These are phyloP conservation scores for Saccostrea glomerata DNA, from an alignment of 1,140 invertebrate species.

Conservation along the genomic window DNA sequence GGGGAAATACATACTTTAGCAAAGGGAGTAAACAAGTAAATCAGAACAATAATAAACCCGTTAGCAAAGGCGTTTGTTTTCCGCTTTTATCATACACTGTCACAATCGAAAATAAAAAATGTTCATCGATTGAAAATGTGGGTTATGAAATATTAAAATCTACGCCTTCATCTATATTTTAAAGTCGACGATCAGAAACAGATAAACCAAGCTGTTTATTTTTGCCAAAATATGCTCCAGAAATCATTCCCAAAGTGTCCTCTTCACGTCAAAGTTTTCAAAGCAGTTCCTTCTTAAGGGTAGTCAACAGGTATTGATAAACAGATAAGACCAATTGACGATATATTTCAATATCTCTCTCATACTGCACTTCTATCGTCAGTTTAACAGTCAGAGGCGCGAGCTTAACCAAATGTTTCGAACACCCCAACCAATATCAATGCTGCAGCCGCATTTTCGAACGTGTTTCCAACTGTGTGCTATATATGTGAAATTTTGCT, in stretches of 20 bases:
- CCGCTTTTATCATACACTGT: not conserved
- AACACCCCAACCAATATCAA: not conserved
- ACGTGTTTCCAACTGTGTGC: not conserved
- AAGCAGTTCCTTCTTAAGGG: constrained; percentile 23
- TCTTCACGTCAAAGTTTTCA: constrained; percentile 28
- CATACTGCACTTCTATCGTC: not conserved
- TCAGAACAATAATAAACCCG: too few species aligned
- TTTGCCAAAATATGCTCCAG: constrained; percentile 27
- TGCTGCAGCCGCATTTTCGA: not conserved
- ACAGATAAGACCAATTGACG: constrained; percentile 26
- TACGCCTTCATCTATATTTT: not conserved
- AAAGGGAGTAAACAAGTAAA: too few species aligned
- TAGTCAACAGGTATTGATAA: constrained; percentile 34
- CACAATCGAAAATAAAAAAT: not conserved
- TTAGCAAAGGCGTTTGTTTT: not conserved
- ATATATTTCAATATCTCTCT: constrained; percentile 31
- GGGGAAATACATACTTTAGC: not conserved
- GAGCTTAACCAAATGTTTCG: not conserved
- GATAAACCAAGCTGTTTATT: constrained; percentile 30
- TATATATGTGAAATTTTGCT: constrained; percentile 37
- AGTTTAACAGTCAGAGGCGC: not conserved
- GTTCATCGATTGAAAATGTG: not conserved
- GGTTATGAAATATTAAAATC: constrained; percentile 33
- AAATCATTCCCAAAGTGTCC: constrained; percentile 15
- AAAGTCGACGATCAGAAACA: not conserved